These are phyloP conservation scores for Myiopsitta monachus DNA, from an alignment of 2,113 vertebrate species.

Conservation along the genomic window DNA sequence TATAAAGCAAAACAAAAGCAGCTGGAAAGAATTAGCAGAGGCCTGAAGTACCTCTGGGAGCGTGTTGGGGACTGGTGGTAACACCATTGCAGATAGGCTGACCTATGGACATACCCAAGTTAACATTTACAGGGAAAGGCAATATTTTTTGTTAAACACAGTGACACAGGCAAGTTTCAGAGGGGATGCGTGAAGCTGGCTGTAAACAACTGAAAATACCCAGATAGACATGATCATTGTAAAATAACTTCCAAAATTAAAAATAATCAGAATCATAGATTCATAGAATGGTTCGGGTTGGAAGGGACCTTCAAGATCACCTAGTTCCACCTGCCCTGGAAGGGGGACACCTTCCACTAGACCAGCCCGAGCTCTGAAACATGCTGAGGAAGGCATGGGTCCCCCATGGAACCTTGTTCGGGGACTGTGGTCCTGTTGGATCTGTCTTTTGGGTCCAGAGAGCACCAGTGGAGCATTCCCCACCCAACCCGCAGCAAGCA, in stretches of 20 bases:
- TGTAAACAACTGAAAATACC: background rate
- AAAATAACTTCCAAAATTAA: background rate
- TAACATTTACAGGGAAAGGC: background rate
- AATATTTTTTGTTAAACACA: background rate
- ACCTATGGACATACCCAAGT: background rate
- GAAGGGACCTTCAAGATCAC: background rate
- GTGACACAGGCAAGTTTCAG: background rate
- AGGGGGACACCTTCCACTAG: background rate
- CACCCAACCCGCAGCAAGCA: background rate
- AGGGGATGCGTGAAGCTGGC: background rate
- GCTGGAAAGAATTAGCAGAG: background rate
- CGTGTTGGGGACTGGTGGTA: background rate
- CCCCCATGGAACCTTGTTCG: rapidly evolving
- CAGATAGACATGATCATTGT: background rate
- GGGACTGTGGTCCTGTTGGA: background rate
- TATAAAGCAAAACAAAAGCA: background rate
- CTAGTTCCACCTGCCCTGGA: background rate
- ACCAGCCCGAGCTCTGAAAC: background rate
- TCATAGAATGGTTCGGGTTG: background rate
- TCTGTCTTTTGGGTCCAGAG: background rate
- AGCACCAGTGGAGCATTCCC: background rate
- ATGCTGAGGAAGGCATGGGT: background rate
- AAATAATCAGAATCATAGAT: background rate
- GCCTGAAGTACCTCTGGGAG: background rate
- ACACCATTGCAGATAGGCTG: background rate